Evolutionary conservation across 1,140 invertebrate species (phyloP).

Genomic region (Pachypsylla venusta): DNA sequence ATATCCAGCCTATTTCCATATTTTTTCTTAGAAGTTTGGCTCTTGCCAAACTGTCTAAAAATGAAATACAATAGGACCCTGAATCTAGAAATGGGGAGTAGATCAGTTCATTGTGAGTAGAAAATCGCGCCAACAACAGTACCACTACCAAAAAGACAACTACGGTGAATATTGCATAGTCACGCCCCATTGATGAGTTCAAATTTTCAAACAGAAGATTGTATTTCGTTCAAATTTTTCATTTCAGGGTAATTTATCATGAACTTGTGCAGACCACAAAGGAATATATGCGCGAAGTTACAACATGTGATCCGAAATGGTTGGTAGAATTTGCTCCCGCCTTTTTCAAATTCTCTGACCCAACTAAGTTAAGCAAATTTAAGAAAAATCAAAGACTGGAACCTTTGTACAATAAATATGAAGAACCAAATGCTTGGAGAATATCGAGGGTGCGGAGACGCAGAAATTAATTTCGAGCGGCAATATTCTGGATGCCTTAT

Average conservation of each 20-base stretch:
- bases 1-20: too few species aligned
- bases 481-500: too few species aligned
- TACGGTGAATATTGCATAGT: too few species aligned
- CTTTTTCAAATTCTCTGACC: slow-evolving; percentile 99
- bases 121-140: too few species aligned
- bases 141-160: too few species aligned
- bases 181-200: not conserved
- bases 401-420: slow-evolving; percentile 97
- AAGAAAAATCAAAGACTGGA: slow-evolving; percentile 98
- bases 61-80: too few species aligned
- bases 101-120: too few species aligned
- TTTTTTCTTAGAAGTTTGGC: too few species aligned
- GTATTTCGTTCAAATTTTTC: too few species aligned
- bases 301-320: slow-evolving; percentile 98
- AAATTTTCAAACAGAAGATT: not conserved
- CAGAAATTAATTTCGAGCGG: slow-evolving; percentile 67
- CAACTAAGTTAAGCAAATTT: slow-evolving; percentile 95
- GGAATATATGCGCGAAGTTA: slow-evolving; percentile 99
- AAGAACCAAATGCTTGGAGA: slow-evolving; percentile 97
- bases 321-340: slow-evolving; percentile 97
- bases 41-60: too few species aligned
- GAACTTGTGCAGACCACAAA: slow-evolving; percentile 98
- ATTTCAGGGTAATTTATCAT: slow-evolving; percentile 96
- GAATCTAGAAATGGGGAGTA: too few species aligned
- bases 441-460: slow-evolving; percentile 85